These are phyloP conservation scores for Agrotis exclamationis DNA, from an alignment of 2,888 invertebrate genomes.

Conservation along the genomic window DNA sequence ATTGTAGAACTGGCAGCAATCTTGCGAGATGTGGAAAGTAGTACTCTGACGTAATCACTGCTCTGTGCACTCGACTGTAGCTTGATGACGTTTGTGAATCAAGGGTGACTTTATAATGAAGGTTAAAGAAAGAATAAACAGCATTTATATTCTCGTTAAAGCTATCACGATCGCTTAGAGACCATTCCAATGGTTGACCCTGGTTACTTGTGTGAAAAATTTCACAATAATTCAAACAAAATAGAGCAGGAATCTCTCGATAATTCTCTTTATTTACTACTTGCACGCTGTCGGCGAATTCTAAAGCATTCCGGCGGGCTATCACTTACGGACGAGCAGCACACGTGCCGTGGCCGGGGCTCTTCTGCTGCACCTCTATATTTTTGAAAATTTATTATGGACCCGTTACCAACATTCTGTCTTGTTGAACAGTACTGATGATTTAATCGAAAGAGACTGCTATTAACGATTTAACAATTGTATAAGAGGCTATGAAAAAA, in stretches of 20 bases:
- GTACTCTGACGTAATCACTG: neutral
- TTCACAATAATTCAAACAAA: neutral
- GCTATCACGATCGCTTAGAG: neutral
- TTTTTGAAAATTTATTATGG: slow-evolving; percentile 9
- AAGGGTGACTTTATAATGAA: neutral
- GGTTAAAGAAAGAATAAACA: neutral
- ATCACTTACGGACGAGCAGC: neutral
- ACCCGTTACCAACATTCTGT: neutral
- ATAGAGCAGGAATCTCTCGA: neutral
- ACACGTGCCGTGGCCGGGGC: neutral
- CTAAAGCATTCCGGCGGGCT: neutral
- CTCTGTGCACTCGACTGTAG: neutral
- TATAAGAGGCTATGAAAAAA: neutral
- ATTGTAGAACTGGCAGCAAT: slow-evolving; percentile 8
- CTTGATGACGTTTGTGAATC: neutral
- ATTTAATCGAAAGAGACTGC: neutral
- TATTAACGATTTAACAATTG: neutral
- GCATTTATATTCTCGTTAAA: neutral
- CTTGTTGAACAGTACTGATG: slow-evolving; percentile 2
- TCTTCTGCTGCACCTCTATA: neutral
- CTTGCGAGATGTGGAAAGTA: slow-evolving; percentile 4
- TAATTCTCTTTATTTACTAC: slow-evolving; percentile 14
- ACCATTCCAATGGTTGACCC: neutral
- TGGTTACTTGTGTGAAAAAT: neutral
- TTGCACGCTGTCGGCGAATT: slow-evolving; percentile 1